phyloP scores from a whole-genome alignment of 1,140 invertebrate species.

The Campoletis sonorensis region DNA sequence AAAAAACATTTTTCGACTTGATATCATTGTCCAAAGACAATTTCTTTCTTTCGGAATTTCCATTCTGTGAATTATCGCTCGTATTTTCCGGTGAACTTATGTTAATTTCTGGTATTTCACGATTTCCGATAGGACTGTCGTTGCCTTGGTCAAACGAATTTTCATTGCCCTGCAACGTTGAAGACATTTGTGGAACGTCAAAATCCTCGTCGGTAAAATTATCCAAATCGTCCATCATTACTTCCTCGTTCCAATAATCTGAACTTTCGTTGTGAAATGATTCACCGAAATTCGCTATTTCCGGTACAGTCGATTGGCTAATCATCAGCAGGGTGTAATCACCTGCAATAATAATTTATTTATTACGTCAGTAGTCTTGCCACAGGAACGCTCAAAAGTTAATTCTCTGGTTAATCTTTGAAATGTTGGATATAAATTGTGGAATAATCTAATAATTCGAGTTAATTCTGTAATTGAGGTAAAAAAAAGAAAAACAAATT shows the following conservation, averaged over 20 bases:
- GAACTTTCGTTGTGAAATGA: conserved; percentile 52
- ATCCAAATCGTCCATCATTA: conserved; percentile 60
- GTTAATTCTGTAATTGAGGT: no score
- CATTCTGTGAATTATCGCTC: conserved; percentile 1
- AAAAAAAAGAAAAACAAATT: background rate
- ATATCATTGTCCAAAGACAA: no score
- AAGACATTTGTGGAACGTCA: conserved; percentile 21
- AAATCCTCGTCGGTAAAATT: conserved; percentile 43
- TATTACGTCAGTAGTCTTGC: background rate
- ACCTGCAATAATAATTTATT: conserved; percentile 55
- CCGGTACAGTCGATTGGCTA: conserved; percentile 62
- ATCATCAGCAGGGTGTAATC: conserved; percentile 70
- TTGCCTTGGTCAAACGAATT: background rate
- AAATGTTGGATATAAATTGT: no score
- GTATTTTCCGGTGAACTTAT: conserved; percentile 11
- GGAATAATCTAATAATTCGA: no score
- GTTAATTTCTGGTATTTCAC: conserved; percentile 2
- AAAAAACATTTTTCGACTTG: conserved; percentile 46
- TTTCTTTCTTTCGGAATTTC: conserved; percentile 22
- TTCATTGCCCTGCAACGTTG: conserved; percentile 7
- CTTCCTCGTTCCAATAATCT: conserved; percentile 66
- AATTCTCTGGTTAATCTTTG: no score
- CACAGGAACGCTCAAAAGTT: no score
- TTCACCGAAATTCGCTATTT: conserved; percentile 63
- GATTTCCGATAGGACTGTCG: background rate